phyloP scores from a whole-genome alignment of 2,113 vertebrate species.

The Galeopterus variegatus region DNA sequence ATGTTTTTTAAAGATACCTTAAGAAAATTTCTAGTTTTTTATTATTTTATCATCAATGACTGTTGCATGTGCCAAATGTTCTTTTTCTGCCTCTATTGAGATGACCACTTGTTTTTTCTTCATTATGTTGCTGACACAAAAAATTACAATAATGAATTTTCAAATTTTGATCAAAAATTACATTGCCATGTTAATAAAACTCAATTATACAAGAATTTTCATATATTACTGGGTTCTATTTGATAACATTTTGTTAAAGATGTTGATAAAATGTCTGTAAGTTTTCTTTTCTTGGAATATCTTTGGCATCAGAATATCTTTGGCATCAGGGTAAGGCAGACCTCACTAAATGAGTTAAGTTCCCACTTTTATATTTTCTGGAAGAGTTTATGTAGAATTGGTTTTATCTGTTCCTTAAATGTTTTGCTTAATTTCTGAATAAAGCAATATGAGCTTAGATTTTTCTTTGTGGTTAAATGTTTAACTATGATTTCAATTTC shows the following conservation, averaged over 20 bases:
- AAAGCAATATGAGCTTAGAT: background rate
- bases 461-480: background rate
- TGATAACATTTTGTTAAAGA: background rate
- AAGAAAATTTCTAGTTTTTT: background rate
- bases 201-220: background rate
- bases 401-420: constrained; percentile 33
- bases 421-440: background rate
- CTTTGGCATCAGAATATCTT: background rate
- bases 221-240: background rate
- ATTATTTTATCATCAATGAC: background rate
- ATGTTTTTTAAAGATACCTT: background rate
- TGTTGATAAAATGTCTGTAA: background rate
- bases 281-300: background rate
- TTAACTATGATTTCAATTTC: background rate
- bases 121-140: background rate
- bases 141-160: background rate
- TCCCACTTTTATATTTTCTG: background rate
- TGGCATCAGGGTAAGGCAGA: background rate
- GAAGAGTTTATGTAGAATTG: background rate
- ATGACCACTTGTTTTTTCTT: background rate
- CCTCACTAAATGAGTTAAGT: background rate
- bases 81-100: background rate
- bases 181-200: background rate
- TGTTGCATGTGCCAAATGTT: background rate
- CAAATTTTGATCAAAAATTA: background rate